Evolutionary conservation across 2,888 invertebrate species (phyloP), one percentile per base, ranked within the genome.

Genomic region (Dromius quadrimaculatus): DNA sequence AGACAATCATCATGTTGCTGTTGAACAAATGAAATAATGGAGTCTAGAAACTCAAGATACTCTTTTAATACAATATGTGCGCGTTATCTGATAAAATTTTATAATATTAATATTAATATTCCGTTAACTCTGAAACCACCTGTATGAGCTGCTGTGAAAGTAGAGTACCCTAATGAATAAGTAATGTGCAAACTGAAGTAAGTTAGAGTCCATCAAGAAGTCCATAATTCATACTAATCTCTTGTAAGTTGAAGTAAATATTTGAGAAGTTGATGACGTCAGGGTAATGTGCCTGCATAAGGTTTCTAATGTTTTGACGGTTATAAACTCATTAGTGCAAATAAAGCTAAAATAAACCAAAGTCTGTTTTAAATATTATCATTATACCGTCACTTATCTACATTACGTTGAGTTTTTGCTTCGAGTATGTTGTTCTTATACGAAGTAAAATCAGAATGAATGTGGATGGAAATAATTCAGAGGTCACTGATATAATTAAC

Each of bases 301-400:
- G 50, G 23, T 54, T 59, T 47, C 59, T 62, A 62, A 62, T 62
- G 43, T 41, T 62, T 38, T 38, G 62, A 62, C 62, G 41, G 62
- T 62, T 62, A 62, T 62, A 62, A 62, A 41, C 23, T 41, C 62
- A 62, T 62, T 62, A 62, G 62, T 41, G 2, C 13, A 23, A 62
- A 62, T 41, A 41, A 62, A 62, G 41, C 22, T 15, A 62, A 62
- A 62, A 59, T 59, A 59, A 59, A 36, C 6, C 59, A 38, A 59
- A 62, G 11, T 62, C 41, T 62, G 8, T 62, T 62, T 62, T 41
- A 62, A 62, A 62, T 41, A 62, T 62, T 23, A 62, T 62, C 23
- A 62, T 62, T 62, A 62, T n/a, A 23, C 23, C 22, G 41, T 15
- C 11, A 41, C 36, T 38, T 61, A 61, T 41, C 15, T 28, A 54